Evolutionary conservation across 2,797 vertebrate species (phyloP).

Genomic region (Propithecus deckenii): DNA sequence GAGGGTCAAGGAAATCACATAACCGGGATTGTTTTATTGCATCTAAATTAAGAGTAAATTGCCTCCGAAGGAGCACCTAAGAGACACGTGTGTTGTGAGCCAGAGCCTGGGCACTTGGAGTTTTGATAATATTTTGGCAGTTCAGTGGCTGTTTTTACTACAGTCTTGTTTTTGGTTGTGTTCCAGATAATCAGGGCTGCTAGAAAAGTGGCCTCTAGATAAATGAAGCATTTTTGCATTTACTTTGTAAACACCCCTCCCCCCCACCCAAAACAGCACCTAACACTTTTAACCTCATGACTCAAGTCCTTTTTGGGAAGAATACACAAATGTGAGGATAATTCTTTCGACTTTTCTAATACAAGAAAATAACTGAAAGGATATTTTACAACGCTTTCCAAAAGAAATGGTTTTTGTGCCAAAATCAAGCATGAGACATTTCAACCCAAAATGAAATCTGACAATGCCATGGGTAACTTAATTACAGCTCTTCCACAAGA

Average conservation of each 20-base stretch:
- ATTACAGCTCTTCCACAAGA: neutral
- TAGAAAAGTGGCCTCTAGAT: neutral
- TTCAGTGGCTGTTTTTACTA: neutral
- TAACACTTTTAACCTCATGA: neutral
- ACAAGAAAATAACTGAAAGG: slow-evolving; percentile 29
- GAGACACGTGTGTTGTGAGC: neutral
- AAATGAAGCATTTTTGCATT: neutral
- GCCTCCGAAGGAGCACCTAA: neutral
- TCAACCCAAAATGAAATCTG: slow-evolving; percentile 49
- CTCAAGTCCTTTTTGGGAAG: neutral
- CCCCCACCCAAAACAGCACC: too few relatives aligned
- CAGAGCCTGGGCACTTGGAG: neutral
- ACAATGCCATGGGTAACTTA: slow-evolving; percentile 14
- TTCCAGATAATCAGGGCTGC: neutral
- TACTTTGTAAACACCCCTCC: neutral
- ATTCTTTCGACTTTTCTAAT: neutral
- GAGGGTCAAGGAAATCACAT: neutral
- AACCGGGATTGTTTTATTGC: neutral
- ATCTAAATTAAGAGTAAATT: slow-evolving; percentile 21
- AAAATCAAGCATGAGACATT: slow-evolving; percentile 51
- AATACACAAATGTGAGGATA: slow-evolving; percentile 9
- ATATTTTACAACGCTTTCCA: slow-evolving; percentile 45
- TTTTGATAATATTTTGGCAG: slow-evolving; percentile 41
- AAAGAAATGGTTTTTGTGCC: slow-evolving; percentile 48
- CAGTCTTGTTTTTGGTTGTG: neutral